These are phyloP conservation scores for Macropus fuliginosus DNA, from an alignment of 2,797 vertebrate species.

Conservation along the genomic window DNA sequence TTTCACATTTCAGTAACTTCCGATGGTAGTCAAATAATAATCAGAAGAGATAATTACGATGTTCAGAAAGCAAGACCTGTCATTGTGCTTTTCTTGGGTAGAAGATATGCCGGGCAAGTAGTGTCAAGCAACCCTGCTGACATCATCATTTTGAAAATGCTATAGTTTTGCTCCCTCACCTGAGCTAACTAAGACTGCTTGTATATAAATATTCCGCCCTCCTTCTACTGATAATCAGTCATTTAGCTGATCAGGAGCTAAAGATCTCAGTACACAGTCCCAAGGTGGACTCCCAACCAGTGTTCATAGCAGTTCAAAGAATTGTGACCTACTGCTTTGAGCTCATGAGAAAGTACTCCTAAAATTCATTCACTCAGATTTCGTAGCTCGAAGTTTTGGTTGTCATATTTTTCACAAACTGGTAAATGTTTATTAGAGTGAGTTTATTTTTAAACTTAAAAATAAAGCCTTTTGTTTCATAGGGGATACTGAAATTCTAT, in stretches of 20 bases:
- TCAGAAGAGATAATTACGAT: not conserved
- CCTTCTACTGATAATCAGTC: not conserved
- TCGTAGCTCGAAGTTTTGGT: slow-evolving; percentile 17
- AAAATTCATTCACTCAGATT: slow-evolving; percentile 3
- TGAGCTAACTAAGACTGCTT: not conserved
- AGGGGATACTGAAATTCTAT: not conserved
- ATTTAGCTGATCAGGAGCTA: not conserved
- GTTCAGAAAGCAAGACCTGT: not conserved
- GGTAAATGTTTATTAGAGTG: slow-evolving; percentile 3
- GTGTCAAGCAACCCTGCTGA: not conserved
- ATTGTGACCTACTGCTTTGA: slow-evolving; percentile 25
- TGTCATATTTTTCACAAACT: slow-evolving; percentile 41
- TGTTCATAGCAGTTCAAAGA: not conserved
- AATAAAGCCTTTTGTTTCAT: slow-evolving; percentile 44
- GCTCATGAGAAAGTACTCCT: not conserved
- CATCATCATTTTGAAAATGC: not conserved
- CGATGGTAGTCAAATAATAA: not conserved
- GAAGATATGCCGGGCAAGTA: not conserved
- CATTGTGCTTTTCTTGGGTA: not conserved
- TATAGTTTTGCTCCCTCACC: not conserved
- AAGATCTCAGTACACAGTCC: not conserved
- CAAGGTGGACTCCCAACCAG: not conserved
- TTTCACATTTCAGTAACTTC: not conserved
- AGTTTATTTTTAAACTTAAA: slow-evolving; percentile 5
- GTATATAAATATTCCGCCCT: not conserved